Evolutionary conservation across 2,888 invertebrate genomes (phyloP).

Genomic region (Aspidiotus destructor): DNA sequence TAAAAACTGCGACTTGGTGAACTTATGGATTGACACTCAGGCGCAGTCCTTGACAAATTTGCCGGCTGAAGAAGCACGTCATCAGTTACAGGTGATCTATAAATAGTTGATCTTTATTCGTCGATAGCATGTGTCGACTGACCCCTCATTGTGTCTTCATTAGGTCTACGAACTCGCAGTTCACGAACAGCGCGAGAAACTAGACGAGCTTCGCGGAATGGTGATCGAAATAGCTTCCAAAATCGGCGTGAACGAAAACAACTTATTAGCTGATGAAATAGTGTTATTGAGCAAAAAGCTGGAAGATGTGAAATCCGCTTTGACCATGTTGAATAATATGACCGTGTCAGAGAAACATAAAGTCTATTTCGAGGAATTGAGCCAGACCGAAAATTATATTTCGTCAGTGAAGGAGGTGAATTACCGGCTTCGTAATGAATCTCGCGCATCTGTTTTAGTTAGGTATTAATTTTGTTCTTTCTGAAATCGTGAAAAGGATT

Average conservation of each 20-base stretch:
- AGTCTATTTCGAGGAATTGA: slow-evolving; percentile 9
- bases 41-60: slow-evolving; percentile 62
- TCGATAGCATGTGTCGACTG: not conserved
- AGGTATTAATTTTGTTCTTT: not conserved
- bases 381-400: slow-evolving; percentile 21
- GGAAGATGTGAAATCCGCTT: slow-evolving; percentile 64
- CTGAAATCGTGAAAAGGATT: not conserved
- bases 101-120: not conserved
- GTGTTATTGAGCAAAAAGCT: slow-evolving; percentile 64
- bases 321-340: slow-evolving; percentile 61
- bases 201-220: slow-evolving; percentile 60
- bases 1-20: slow-evolving; percentile 65
- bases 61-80: slow-evolving; percentile 55
- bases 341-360: slow-evolving; percentile 14
- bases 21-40: slow-evolving; percentile 65
- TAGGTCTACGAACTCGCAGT: slow-evolving; percentile 28
- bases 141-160: not conserved
- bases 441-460: not conserved
- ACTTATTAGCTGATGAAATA: slow-evolving; percentile 51
- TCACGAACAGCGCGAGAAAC: slow-evolving; percentile 51
- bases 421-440: no score
- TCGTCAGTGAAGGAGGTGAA: slow-evolving; percentile 21
- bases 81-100: slow-evolving; percentile 24
- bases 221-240: slow-evolving; percentile 69
- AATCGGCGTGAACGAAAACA: slow-evolving; percentile 55